These are phyloP conservation scores for Anas bernieri DNA, from an alignment of 2,797 vertebrate genomes.

Conservation along the genomic window DNA sequence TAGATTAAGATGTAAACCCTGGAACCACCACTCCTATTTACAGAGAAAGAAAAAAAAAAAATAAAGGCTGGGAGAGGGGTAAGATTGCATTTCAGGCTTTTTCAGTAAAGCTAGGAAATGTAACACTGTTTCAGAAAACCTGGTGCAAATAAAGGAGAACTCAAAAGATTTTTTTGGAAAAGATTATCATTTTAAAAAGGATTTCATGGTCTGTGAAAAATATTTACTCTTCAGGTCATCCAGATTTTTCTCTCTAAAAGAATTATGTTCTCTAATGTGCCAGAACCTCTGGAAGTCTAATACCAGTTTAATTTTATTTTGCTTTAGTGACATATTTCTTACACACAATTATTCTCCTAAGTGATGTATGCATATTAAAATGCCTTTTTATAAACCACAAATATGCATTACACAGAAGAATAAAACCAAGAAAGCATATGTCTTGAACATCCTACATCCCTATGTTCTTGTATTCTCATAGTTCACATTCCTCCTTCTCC, in stretches of 20 bases:
- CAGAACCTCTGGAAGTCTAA: neutral
- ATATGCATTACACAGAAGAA: neutral
- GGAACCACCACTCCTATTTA: neutral
- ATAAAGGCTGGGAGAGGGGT: fast-evolving
- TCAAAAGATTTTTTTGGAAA: neutral
- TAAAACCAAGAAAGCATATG: neutral
- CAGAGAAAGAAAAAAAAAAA: neutral
- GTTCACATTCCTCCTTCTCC: neutral
- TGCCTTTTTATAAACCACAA: neutral
- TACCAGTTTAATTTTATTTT: neutral
- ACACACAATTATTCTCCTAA: neutral
- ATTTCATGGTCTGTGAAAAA: neutral
- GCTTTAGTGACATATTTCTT: neutral
- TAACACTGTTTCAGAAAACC: neutral
- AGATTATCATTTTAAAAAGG: neutral
- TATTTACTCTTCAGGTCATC: neutral
- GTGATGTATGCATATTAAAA: neutral
- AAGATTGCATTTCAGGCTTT: neutral
- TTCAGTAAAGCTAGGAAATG: neutral
- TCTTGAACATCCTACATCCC: neutral
- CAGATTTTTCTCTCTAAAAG: neutral
- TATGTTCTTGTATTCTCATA: neutral
- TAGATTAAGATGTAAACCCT: neutral
- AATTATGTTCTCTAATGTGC: neutral
- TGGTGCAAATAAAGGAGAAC: neutral